A percentile compares a stretch with the other conserved stretches of the same genome.
phyloP scores from a whole-genome alignment of 1,140 invertebrate genomes.

The Lepidurus arcticus region DNA sequence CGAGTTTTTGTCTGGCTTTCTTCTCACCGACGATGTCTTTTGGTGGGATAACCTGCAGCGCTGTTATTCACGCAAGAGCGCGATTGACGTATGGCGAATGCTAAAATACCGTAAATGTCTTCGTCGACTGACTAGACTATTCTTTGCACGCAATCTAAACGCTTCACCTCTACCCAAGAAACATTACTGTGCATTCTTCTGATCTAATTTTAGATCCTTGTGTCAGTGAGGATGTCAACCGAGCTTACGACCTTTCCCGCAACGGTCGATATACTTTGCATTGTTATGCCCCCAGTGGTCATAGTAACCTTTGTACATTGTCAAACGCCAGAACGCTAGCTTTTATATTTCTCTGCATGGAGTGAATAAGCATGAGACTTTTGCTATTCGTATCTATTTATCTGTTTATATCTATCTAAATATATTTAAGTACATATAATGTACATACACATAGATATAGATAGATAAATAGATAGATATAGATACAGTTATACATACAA shows the following conservation, averaged over 20 bases:
- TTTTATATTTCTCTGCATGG: neutral
- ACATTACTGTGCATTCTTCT: neutral
- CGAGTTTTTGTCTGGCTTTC: neutral
- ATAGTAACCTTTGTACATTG: neutral
- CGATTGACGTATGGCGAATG: neutral
- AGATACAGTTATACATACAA: too few relatives aligned
- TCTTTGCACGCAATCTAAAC: neutral
- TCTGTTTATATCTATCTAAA: too few relatives aligned
- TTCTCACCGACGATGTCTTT: neutral
- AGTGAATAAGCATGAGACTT: too few relatives aligned
- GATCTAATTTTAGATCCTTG: neutral
- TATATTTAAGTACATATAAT: too few relatives aligned
- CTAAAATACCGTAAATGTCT: slow-evolving; percentile 1
- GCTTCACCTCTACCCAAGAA: neutral
- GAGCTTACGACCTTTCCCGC: neutral
- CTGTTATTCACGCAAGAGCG: neutral
- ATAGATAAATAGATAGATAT: too few relatives aligned
- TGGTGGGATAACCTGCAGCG: neutral
- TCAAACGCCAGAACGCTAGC: neutral
- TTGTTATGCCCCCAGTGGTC: slow-evolving; percentile 9
- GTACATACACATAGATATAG: too few relatives aligned
- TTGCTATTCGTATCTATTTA: too few relatives aligned
- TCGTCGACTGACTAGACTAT: neutral
- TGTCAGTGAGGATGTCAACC: neutral
- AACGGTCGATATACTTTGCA: neutral